Conservation (phyloP, 2,113 vertebrate genomes). For the Macquaria australasica region DNA sequence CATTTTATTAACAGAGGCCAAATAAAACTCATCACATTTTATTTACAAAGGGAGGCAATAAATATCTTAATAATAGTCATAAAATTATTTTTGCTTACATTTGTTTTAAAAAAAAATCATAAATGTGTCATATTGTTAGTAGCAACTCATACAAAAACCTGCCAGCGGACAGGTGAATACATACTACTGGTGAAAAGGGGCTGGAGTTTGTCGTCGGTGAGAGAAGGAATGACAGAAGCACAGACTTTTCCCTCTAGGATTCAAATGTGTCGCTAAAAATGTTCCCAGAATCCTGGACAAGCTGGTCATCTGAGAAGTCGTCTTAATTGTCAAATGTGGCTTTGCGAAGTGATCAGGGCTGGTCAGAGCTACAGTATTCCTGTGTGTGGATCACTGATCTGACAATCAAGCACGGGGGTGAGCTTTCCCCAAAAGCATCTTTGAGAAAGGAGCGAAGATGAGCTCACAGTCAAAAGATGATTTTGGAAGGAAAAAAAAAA, state of each 20-base stretch:
- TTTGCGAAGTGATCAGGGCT: slow-evolving; percentile 26
- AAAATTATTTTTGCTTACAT: slow-evolving; percentile 89
- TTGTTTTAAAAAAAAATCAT: slow-evolving; percentile 80
- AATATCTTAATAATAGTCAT: slow-evolving; percentile 91
- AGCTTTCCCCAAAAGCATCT: slow-evolving; percentile 47
- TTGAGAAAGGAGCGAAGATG: slow-evolving; percentile 18
- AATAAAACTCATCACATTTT: slow-evolving; percentile 88
- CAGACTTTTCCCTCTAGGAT: slow-evolving; percentile 51
- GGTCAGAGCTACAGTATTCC: slow-evolving; percentile 28
- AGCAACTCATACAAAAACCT: slow-evolving; percentile 81
- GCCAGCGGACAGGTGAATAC: slow-evolving; percentile 74
- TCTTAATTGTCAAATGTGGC: slow-evolving; percentile 40
- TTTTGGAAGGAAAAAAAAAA: background rate
- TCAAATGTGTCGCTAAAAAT: slow-evolving; percentile 17
- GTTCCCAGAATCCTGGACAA: slow-evolving; percentile 43
- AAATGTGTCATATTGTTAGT: slow-evolving; percentile 88
- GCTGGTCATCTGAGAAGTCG: slow-evolving; percentile 29
- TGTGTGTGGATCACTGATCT: slow-evolving; percentile 25
- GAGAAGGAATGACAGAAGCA: slow-evolving; percentile 40
- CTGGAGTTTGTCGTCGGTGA: slow-evolving; percentile 48
- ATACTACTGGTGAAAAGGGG: slow-evolving; percentile 71
- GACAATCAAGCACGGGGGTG: slow-evolving; percentile 21
- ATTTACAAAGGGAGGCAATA: slow-evolving; percentile 90
- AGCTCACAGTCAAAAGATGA: slow-evolving; percentile 34
- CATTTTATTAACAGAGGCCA: slow-evolving; percentile 89